Conservation (phyloP, 2,888 invertebrate genomes). For the Caenorhabditis sp. region DNA sequence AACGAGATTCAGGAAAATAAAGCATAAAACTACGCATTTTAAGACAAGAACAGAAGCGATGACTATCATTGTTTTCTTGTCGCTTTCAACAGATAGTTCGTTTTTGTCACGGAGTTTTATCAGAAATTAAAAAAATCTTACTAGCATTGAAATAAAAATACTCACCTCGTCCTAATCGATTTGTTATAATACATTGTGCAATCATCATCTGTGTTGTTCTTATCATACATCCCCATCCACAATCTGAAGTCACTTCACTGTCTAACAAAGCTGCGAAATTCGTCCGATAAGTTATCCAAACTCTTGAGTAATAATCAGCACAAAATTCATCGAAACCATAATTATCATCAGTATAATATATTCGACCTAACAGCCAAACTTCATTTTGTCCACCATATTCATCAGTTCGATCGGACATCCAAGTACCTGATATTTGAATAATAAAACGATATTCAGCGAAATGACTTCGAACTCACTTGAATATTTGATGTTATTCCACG, state of each 20-base stretch:
- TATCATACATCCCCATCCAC: conserved; percentile 91
- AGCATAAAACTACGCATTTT: too few species aligned
- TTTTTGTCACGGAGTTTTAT: too few species aligned
- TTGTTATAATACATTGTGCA: conserved; percentile 84
- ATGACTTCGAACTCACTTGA: conserved; percentile 19
- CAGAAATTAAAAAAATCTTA: too few species aligned
- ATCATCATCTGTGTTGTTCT: conserved; percentile 91
- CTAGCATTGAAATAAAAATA: not conserved
- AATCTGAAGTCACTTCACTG: conserved; percentile 79
- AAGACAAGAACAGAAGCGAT: too few species aligned
- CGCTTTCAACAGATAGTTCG: too few species aligned
- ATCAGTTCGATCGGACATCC: conserved; percentile 46
- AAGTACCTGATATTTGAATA: conserved; percentile 26
- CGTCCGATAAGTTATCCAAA: conserved; percentile 80
- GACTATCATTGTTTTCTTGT: too few species aligned
- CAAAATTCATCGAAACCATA: conserved; percentile 52
- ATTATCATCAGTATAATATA: conserved; percentile 27
- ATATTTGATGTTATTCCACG: conserved; percentile 57
- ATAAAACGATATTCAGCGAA: not conserved
- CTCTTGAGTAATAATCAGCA: conserved; percentile 55
- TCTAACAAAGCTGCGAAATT: conserved; percentile 49
- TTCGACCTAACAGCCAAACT: conserved; percentile 39
- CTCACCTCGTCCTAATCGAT: conserved; percentile 82
- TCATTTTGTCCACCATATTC: conserved; percentile 43
- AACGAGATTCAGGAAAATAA: not conserved